Evolutionary conservation across 2,113 vertebrate genomes (phyloP), one percentile per base, ranked within the genome.

Genomic region (Syrrhaptes paradoxus): DNA sequence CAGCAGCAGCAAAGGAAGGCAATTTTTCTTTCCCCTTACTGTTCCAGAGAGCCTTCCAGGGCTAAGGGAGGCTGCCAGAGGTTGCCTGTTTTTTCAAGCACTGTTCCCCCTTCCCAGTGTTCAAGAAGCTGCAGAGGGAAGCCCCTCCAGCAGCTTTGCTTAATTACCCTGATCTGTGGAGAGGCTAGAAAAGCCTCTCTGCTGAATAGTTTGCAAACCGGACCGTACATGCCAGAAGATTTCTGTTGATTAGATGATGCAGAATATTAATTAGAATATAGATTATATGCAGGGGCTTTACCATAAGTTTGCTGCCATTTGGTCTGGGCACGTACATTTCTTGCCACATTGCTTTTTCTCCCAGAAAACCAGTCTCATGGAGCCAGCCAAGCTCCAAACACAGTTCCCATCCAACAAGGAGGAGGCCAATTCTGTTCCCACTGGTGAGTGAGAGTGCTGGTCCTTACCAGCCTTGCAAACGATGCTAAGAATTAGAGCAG

Each of bases 131-230:
- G 67, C 36, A 36, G 89, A 88, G 95, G 81, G 89, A 96, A 97
- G 73, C 77, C 87, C 97, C 97, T 98, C 94, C 79, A 96, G 97
- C 98, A 97, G 94, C 90, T 96, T 96, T 93, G 94, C 95, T 97
- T 98, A 98, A 98, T 98, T 97, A 98, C 96, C 90, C 92, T 92
- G 85, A 93, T 97, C 94, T 97, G 82, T 87, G 25, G 92, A 97
- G 91, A 89, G 81, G 80, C 90, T 94, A 68, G 76, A 90, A 96
- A 96, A 82, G 28, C 71, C 93, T 96, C 92, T 97, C 93, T 34
- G 93, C 80, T 83, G 82, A 98, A 89, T 72, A 94, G 89, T 92
- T 94, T 94, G 87, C 88, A 95, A 76, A 95, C 28, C 0, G 57
- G 96, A 96, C 93, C 8, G 2, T 43, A 87, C 5, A 1, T 91